Conservation (phyloP, 1,140 invertebrate species). For the Teleogryllus occipitalis region DNA sequence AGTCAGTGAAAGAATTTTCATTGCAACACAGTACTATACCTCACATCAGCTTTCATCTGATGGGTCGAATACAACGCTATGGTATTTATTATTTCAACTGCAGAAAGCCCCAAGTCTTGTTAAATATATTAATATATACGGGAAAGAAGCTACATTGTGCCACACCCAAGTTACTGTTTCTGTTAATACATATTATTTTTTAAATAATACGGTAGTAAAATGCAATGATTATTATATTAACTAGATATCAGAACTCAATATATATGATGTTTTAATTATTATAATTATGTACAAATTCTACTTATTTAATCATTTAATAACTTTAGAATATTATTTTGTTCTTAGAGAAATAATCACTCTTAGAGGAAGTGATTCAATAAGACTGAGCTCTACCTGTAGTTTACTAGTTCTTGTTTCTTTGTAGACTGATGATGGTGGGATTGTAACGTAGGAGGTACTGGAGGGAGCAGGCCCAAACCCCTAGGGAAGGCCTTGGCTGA, state of each 20-base stretch:
- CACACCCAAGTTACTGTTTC: slow-evolving; percentile 3
- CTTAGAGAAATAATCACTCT: slow-evolving; percentile 1
- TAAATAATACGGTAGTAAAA: background rate
- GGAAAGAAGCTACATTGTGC: background rate
- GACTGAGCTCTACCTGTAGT: background rate
- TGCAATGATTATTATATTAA: slow-evolving; percentile 6
- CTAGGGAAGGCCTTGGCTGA: background rate
- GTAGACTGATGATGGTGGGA: slow-evolving; percentile 3
- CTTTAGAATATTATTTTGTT: background rate
- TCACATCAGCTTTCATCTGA: background rate
- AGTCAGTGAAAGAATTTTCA: slow-evolving; percentile 5
- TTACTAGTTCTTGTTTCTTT: background rate
- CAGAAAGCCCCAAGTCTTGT: background rate
- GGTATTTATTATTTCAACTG: background rate
- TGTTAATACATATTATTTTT: slow-evolving; percentile 2
- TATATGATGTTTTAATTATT: slow-evolving; percentile 2
- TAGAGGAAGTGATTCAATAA: slow-evolving; percentile 1
- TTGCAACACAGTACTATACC: background rate
- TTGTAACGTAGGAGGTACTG: background rate
- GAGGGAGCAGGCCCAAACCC: background rate
- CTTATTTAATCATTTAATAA: background rate
- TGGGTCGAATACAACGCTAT: background rate
- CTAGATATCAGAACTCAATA: slow-evolving; percentile 1
- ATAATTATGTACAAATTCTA: slow-evolving; percentile 1
- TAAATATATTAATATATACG: background rate